These are phyloP conservation scores for Microcebus murinus DNA, from an alignment of 2,113 vertebrate species.

Conservation along the genomic window DNA sequence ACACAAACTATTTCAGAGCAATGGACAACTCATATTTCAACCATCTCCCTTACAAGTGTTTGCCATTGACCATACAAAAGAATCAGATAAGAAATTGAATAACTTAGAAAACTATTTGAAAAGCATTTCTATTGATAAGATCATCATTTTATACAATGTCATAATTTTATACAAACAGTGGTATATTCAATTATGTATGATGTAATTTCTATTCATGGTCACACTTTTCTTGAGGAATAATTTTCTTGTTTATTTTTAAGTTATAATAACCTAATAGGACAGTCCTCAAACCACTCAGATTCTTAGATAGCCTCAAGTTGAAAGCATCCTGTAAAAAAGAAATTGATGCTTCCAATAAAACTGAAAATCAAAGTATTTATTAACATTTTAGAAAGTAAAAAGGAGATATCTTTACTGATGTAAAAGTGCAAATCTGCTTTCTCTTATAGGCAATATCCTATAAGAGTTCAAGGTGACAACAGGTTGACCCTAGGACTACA, in stretches of 20 bases:
- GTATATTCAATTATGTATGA: not conserved
- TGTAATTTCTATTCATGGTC: not conserved
- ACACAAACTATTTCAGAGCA: not conserved
- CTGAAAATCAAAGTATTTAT: not conserved
- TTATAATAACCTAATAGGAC: not conserved
- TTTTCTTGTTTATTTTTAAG: not conserved
- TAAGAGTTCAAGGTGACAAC: not conserved
- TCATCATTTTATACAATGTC: not conserved
- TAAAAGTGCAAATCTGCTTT: not conserved
- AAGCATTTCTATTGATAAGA: not conserved
- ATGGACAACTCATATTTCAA: not conserved
- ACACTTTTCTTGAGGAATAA: not conserved
- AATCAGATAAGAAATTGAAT: not conserved
- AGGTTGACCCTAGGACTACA: not conserved
- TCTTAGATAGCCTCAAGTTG: not conserved
- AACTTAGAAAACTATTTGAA: constrained; percentile 2
- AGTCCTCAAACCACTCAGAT: not conserved
- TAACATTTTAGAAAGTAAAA: not conserved
- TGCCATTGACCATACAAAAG: not conserved
- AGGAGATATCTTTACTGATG: not conserved
- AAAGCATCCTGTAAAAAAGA: not conserved
- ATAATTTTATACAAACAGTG: not conserved
- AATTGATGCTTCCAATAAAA: not conserved
- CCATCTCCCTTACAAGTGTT: not conserved
- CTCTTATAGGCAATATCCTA: not conserved